Base-by-base conservation (phyloP, 1,140 invertebrate genomes). In the Ridgeia piscesae region DNA sequence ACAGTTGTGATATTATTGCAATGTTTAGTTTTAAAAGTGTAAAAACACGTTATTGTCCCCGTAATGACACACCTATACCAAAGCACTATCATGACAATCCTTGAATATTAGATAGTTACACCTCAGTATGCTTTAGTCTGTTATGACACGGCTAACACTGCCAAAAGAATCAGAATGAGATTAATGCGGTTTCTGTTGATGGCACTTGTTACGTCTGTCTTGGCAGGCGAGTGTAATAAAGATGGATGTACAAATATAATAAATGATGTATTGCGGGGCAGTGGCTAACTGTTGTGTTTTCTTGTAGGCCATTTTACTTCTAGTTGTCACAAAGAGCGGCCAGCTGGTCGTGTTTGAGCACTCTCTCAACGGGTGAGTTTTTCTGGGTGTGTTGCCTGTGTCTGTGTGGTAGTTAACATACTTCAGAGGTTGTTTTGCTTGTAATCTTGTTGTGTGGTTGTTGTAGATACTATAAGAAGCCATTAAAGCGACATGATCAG, bases 311-410 rank as follows among this genome's bases (percentile, higher is more conserved):
- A 94, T 97, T 6, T 95, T 96, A 92, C 94, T 98, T 58, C 96
- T 96, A 11, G 97, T 97, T 27, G 96, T 97, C 0, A 98, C 97
- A 0, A 97, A 97, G 93, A 97, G 97, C 95, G 98, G 98, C 31
- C 97, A 97, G 88, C 97, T 98, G 89, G 97, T 98, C 95, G 96
- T 98, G 58, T 98, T 98, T 95, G 96, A 97, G 93, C 97, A 97
- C 93, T 97, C 97, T 93, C 96, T 97, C 88, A 98, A 98, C 96
- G 97, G 97, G 96, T 97, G 93, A 94, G 94, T 31, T 93, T 35
- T 17, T 14, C 2, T 90, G 33, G 14, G 8, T 33, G 4, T 90
- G 33, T 34, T 14, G 27, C 58, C 58, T 14, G 58, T 17, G 8
- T 21, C 58, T 77, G 11, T 31, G 2, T 77, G 58, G 27, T 77